phyloP scores from a whole-genome alignment of 2,888 invertebrate species.

The Dexiosoma caninum region DNA sequence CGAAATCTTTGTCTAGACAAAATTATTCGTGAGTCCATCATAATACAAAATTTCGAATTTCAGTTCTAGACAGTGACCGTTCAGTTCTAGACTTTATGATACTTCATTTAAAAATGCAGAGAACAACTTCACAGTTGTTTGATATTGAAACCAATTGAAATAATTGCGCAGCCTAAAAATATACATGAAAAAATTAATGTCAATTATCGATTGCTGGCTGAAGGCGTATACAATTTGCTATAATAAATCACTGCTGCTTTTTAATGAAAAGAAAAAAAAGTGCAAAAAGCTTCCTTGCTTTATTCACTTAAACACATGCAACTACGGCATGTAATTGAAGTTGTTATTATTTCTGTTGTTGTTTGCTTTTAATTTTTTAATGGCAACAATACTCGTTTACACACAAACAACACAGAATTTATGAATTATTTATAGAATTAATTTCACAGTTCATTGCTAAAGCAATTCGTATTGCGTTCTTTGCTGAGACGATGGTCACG shows the following conservation, averaged over 20 bases:
- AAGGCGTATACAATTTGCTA: constrained; percentile 28
- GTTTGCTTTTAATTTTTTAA: constrained; percentile 10
- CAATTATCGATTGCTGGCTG: constrained; percentile 36
- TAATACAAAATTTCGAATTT: too few relatives aligned
- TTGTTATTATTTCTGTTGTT: constrained; percentile 4
- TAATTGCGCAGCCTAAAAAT: too few relatives aligned
- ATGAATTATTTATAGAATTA: constrained; percentile 53
- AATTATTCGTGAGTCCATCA: too few relatives aligned
- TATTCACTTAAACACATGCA: neutral
- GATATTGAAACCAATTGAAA: too few relatives aligned
- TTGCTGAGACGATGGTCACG: constrained; percentile 25
- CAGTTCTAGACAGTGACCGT: too few relatives aligned
- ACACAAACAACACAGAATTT: constrained; percentile 7
- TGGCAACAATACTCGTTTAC: neutral
- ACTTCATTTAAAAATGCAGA: too few relatives aligned
- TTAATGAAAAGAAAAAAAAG: neutral
- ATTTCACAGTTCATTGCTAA: constrained; percentile 50
- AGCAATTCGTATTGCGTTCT: constrained; percentile 24
- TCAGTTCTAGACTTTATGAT: too few relatives aligned
- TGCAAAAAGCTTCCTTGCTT: constrained; percentile 32
- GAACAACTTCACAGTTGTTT: too few relatives aligned
- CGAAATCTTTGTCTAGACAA: too few relatives aligned
- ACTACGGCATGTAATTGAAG: constrained; percentile 1
- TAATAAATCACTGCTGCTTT: constrained; percentile 12
- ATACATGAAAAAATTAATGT: too few relatives aligned